Evolutionary conservation across 92 coral and sea anemone species (phyloP), one percentile per base, ranked within the genome.

Genomic region (Porites divaricata): DNA sequence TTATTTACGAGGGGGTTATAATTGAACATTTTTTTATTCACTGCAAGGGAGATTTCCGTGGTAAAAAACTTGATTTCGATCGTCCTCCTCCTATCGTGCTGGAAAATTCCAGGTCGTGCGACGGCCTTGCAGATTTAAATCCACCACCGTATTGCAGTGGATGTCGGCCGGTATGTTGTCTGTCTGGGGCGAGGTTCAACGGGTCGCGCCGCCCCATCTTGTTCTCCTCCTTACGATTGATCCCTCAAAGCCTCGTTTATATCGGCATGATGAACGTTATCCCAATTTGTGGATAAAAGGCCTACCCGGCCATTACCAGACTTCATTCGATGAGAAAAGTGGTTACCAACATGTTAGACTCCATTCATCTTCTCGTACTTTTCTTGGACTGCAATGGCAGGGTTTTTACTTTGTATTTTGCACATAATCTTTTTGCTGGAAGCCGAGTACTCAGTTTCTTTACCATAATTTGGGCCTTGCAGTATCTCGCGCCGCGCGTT

Each of bases 281-380:
- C 63, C 73, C 10, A 83, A 83, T 50, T 19, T 79, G 14, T 53
- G 57, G 57, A 53, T 53, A 9, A 53, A 53, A 13, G 57, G 7
- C 14, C 57, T 9, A 1, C 57, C 87, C 11, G 74, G 75, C 13
- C 86, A 70, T 35, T 72, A 24, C 79, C 86, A 82, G 41, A 25
- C 79, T 1, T 51, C 86, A 1, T 70, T 75, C 45, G 88, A 83
- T 48, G 88, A 74, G 49, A 83, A 83, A 41, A 83, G 81, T 54
- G 80, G 88, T 13, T 83, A 85, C 59, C 85, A 85, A 23, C 89
- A 66, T 35, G 85, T 85, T 9, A 74, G 6, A 2, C 79, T 85
- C 15, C 79, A 77, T 70, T 13, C 57, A 10, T 53, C 84, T 83
- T 24, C 17, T 61, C 22, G 53, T 56, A 10, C 72, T 85, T 53